phyloP scores from a whole-genome alignment of 2,797 vertebrate genomes.

The Botia kubotai region DNA sequence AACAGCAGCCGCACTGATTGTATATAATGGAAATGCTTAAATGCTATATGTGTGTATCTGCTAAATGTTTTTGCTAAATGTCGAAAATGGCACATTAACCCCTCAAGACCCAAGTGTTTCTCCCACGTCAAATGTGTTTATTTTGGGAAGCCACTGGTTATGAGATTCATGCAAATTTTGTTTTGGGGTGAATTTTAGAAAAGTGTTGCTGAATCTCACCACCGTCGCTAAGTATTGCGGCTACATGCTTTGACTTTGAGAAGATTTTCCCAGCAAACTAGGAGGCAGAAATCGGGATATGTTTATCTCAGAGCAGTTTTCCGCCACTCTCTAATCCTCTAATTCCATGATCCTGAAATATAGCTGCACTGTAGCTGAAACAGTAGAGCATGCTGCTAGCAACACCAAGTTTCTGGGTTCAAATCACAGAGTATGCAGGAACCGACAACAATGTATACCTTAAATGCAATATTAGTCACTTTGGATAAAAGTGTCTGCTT shows the following conservation, averaged over 20 bases:
- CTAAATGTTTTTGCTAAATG: background rate
- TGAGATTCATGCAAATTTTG: background rate
- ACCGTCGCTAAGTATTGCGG: background rate
- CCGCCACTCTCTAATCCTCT: too few relatives aligned
- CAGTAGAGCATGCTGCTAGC: background rate
- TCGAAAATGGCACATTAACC: background rate
- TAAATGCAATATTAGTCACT: too few relatives aligned
- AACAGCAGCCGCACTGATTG: slow-evolving; percentile 21
- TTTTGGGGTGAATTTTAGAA: background rate
- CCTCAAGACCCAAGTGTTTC: background rate
- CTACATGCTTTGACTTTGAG: background rate
- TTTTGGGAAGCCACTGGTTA: background rate
- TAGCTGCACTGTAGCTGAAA: background rate
- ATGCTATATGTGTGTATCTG: slow-evolving; percentile 4
- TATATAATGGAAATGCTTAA: slow-evolving; percentile 43
- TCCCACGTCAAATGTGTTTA: background rate
- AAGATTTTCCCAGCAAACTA: background rate
- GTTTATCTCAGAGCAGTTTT: background rate
- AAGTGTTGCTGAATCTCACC: background rate
- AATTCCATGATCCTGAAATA: background rate
- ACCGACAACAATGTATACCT: background rate
- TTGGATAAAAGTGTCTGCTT: background rate
- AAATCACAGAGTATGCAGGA: background rate
- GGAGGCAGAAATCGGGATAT: background rate
- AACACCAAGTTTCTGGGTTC: background rate